Percentiles rank a stretch among this genome's conserved stretches.
Conservation (phyloP, 2,797 vertebrate genomes). For the Neosalanx taihuensis region DNA sequence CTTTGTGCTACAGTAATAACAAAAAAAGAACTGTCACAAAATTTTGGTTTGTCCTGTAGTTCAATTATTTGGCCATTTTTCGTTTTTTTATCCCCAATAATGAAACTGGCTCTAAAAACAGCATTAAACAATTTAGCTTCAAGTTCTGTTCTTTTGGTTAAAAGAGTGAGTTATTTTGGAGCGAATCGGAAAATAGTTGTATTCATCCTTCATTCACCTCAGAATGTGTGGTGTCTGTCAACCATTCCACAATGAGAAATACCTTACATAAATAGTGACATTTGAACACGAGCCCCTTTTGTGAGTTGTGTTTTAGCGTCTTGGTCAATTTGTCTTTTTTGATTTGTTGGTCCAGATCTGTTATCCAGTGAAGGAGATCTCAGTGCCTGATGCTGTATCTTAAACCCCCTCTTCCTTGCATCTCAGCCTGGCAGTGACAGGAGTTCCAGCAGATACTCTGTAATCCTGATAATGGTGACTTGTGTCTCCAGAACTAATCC, state of each 20-base stretch:
- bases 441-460: conserved; percentile 45
- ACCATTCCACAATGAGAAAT: conserved; percentile 2
- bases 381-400: conserved; percentile 23
- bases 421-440: conserved; percentile 34
- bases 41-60: neutral
- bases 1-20: neutral
- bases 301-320: conserved; percentile 21
- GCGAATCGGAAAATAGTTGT: neutral
- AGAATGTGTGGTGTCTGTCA: neutral
- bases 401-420: conserved; percentile 16
- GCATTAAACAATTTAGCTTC: no score
- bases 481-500: conserved; percentile 52
- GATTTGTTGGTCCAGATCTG: conserved; percentile 26
- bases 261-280: conserved; percentile 17
- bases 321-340: conserved; percentile 28
- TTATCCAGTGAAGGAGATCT: conserved; percentile 9
- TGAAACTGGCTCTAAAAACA: no score
- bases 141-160: no score
- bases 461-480: conserved; percentile 52
- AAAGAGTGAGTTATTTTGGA: no score
- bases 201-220: neutral
- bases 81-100: no score
- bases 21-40: neutral
- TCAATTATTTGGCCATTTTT: no score
- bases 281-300: conserved; percentile 7